Percentiles rank a stretch among this genome's conserved stretches.
phyloP scores from a whole-genome alignment of 1,140 invertebrate species.

The Caenorhabditis remanei region DNA sequence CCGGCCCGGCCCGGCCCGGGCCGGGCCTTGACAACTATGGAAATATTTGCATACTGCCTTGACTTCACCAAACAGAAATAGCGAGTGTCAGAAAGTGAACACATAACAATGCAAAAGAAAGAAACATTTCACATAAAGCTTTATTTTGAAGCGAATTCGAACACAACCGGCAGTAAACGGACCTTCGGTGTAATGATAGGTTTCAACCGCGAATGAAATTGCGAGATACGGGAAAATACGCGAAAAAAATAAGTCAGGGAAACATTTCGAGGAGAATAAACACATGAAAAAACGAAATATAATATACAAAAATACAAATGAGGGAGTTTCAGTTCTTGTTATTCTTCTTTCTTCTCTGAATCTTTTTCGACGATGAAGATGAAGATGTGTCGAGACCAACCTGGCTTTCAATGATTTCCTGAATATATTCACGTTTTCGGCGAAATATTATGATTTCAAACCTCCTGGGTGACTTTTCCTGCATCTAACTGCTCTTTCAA shows the following conservation, averaged over 20 bases:
- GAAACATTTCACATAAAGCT: neutral
- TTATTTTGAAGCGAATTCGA: neutral
- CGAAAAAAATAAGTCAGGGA: neutral
- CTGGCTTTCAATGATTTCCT: conserved; percentile 49
- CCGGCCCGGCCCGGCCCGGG: too few relatives aligned
- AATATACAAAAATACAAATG: neutral
- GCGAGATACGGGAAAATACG: neutral
- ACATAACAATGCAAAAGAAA: neutral
- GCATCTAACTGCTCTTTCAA: conserved; percentile 65
- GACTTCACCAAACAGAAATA: too few relatives aligned
- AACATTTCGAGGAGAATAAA: neutral
- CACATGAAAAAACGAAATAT: neutral
- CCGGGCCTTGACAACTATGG: too few relatives aligned
- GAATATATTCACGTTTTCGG: neutral
- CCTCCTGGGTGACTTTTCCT: conserved; percentile 43
- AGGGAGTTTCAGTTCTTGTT: neutral
- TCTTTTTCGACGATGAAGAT: neutral
- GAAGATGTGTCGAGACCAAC: conserved; percentile 12
- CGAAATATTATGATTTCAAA: neutral
- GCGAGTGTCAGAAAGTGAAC: too few relatives aligned
- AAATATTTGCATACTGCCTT: too few relatives aligned
- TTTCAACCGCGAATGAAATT: neutral
- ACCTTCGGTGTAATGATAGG: neutral
- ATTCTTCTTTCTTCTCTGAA: conserved; percentile 21
- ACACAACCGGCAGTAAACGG: neutral